Evolutionary conservation across 2,797 vertebrate genomes (phyloP).

Genomic region (Myotis vivesi): DNA sequence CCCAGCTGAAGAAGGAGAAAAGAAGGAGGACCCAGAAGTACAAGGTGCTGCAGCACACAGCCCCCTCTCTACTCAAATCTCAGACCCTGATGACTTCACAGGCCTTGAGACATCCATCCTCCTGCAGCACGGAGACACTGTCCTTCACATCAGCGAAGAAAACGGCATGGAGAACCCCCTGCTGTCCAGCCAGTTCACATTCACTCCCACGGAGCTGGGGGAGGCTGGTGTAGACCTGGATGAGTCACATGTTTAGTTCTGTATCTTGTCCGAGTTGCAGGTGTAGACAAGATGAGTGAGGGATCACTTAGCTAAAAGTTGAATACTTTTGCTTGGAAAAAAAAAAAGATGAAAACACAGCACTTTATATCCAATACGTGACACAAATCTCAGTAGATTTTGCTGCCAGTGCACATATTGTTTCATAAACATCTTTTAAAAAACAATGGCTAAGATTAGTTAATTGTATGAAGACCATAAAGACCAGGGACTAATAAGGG

Average conservation of each 20-base stretch:
- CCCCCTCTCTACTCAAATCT: slow-evolving; percentile 78
- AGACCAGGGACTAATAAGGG: slow-evolving; percentile 59
- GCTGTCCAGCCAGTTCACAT: slow-evolving; percentile 88
- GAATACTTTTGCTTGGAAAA: slow-evolving; percentile 24
- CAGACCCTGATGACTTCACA: slow-evolving; percentile 88
- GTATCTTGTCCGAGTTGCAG: neutral
- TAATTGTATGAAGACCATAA: slow-evolving; percentile 64
- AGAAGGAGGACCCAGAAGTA: slow-evolving; percentile 76
- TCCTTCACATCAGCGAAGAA: slow-evolving; percentile 91
- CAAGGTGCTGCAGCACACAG: slow-evolving; percentile 79
- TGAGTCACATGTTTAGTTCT: slow-evolving; percentile 90
- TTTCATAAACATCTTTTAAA: slow-evolving; percentile 63
- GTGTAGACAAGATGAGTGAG: slow-evolving; percentile 28
- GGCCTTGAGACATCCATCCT: slow-evolving; percentile 93
- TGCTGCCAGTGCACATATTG: slow-evolving; percentile 34
- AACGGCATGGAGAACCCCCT: slow-evolving; percentile 94
- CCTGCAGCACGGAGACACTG: slow-evolving; percentile 88
- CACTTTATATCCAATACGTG: slow-evolving; percentile 78
- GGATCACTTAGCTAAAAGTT: neutral
- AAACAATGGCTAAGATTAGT: slow-evolving; percentile 63
- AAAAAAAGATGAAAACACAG: slow-evolving; percentile 66
- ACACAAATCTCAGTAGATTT: slow-evolving; percentile 58
- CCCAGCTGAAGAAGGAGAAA: slow-evolving; percentile 75
- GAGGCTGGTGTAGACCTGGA: slow-evolving; percentile 87
- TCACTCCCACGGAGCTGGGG: slow-evolving; percentile 76